Conservation (phyloP, 2,888 invertebrate species). For the Seira ritae region DNA sequence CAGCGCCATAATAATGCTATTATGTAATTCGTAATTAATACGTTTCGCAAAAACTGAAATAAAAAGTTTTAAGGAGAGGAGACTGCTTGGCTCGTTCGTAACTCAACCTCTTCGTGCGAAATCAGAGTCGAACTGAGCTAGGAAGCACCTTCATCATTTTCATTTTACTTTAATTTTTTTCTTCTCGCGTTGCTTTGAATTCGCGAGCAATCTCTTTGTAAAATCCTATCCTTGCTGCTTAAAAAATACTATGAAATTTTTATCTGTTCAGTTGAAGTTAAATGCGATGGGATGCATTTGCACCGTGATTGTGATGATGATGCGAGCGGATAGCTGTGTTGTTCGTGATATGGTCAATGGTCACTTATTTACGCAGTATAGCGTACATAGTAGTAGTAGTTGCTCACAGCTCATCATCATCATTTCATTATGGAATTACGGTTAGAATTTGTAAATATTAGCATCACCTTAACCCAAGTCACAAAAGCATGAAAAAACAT, state of each 20-base stretch:
- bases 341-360: too few relatives aligned
- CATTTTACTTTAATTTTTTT: constrained; percentile 38
- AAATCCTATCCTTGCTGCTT: not conserved
- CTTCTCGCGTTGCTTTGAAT: too few relatives aligned
- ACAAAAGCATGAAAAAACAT: too few relatives aligned
- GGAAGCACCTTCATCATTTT: constrained; percentile 39
- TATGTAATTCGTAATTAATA: not conserved
- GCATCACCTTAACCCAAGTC: too few relatives aligned
- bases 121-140: constrained; percentile 38
- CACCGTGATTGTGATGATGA: not conserved
- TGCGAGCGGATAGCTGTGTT: too few relatives aligned
- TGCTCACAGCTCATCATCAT: too few relatives aligned
- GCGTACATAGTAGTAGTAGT: too few relatives aligned
- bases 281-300: not conserved
- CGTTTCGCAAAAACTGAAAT: not conserved
- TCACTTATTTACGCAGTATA: too few relatives aligned
- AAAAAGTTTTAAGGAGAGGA: not conserved
- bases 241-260: not conserved
- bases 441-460: too few relatives aligned
- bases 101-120: constrained; percentile 6
- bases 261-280: not conserved
- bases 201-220: too few relatives aligned
- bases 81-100: not conserved
- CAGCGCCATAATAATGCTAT: not conserved
- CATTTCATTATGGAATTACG: too few relatives aligned